Percentiles rank a stretch among this genome's conserved stretches.
Conservation (phyloP, 2,797 vertebrate species). For the Crenichthys baileyi region DNA sequence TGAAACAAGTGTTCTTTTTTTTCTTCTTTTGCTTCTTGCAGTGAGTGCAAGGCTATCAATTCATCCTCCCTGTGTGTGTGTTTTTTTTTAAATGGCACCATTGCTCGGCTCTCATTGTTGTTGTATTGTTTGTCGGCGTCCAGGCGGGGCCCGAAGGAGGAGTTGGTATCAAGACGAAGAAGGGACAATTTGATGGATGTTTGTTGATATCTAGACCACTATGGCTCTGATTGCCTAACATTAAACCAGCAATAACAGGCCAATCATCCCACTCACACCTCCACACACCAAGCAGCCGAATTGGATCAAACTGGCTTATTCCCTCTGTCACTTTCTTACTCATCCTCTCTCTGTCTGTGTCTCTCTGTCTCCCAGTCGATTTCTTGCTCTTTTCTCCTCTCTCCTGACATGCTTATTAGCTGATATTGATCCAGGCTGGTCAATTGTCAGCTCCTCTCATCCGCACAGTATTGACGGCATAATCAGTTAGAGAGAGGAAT, state of each 20-base stretch:
- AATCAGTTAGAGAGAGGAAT: slow-evolving; percentile 87
- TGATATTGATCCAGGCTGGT: slow-evolving; percentile 97
- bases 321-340: slow-evolving; percentile 74
- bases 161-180: slow-evolving; percentile 77
- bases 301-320: slow-evolving; percentile 91
- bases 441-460: slow-evolving; percentile 99
- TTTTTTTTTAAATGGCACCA: slow-evolving; percentile 54
- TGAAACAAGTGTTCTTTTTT: slow-evolving; percentile 52
- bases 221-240: slow-evolving; percentile 99
- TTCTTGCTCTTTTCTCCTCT: slow-evolving; percentile 82
- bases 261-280: slow-evolving; percentile 99
- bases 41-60: slow-evolving; percentile 66
- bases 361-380: slow-evolving; percentile 72
- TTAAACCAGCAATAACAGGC: slow-evolving; percentile 99
- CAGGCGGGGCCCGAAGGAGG: slow-evolving; percentile 66
- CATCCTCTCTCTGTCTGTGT: slow-evolving; percentile 55
- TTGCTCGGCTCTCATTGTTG: slow-evolving; percentile 65
- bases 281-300: slow-evolving; percentile 93
- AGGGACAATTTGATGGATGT: slow-evolving; percentile 98
- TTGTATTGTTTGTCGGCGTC: slow-evolving; percentile 71
- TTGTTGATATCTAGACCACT: slow-evolving; percentile 99
- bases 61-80: slow-evolving; percentile 55
- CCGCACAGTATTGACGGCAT: slow-evolving; percentile 97
- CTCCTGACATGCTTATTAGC: slow-evolving; percentile 99
- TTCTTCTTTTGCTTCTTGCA: slow-evolving; percentile 54